Percentiles rank a stretch among this genome's conserved stretches.
Evolutionary conservation across 2,888 invertebrate species (phyloP).

Genomic region (Agriopis marginaria): DNA sequence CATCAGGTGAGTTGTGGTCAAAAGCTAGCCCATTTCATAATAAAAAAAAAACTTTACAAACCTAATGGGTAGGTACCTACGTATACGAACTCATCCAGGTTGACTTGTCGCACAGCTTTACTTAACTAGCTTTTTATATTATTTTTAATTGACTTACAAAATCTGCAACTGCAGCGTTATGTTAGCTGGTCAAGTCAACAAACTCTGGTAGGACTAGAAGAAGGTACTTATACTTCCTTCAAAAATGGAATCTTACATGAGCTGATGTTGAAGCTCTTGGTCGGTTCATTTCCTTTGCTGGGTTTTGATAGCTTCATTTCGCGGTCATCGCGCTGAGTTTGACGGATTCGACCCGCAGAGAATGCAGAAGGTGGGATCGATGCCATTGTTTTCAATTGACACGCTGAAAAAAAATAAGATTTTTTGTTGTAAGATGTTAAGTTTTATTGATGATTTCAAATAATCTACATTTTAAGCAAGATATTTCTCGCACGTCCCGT

Average conservation of each 20-base stretch:
- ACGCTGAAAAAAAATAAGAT: conserved; percentile 73
- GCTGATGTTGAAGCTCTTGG: conserved; percentile 70
- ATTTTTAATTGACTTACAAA: too few relatives aligned
- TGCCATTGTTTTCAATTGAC: conserved; percentile 87
- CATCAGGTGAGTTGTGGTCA: too few relatives aligned
- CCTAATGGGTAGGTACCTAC: too few relatives aligned
- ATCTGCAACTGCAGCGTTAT: too few relatives aligned
- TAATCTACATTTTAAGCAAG: background rate
- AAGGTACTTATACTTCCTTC: background rate
- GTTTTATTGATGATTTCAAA: background rate
- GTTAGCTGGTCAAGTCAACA: too few relatives aligned
- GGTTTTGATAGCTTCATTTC: conserved; percentile 86
- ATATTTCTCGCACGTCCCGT: background rate
- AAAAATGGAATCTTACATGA: conserved; percentile 61
- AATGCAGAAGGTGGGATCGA: conserved; percentile 92
- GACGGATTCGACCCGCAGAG: conserved; percentile 89
- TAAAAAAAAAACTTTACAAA: too few relatives aligned
- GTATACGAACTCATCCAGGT: too few relatives aligned
- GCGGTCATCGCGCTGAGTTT: conserved; percentile 81
- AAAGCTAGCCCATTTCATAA: too few relatives aligned
- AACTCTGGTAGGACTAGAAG: too few relatives aligned
- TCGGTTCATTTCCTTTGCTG: conserved; percentile 67
- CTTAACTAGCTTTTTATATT: too few relatives aligned
- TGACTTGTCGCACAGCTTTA: too few relatives aligned
- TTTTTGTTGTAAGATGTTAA: too few relatives aligned